phyloP scores from a whole-genome alignment of 2,888 invertebrate genomes.

The Rhaphigaster nebulosa region DNA sequence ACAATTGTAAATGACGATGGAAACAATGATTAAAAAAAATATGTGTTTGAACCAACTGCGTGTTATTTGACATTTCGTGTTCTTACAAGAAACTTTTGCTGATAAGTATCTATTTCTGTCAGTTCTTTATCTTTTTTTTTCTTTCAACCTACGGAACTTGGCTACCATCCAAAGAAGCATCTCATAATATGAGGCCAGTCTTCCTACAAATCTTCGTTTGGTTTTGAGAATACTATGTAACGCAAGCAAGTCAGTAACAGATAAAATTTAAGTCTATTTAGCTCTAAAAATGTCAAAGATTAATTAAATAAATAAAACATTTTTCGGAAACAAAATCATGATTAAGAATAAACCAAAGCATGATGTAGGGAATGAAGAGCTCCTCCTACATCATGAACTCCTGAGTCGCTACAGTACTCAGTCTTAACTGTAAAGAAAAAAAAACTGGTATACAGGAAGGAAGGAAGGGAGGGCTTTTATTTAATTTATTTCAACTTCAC shows the following conservation, averaged over 20 bases:
- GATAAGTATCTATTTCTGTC: conserved; percentile 41
- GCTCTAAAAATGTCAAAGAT: background rate
- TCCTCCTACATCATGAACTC: background rate
- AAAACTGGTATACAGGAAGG: background rate
- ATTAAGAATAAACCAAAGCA: background rate
- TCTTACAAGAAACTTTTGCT: conserved; percentile 19
- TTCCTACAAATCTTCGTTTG: conserved; percentile 16
- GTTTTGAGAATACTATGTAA: background rate
- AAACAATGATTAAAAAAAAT: background rate
- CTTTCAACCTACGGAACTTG: conserved; percentile 18
- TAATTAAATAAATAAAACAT: background rate
- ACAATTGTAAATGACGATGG: background rate
- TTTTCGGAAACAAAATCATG: too few species aligned
- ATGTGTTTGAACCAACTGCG: background rate
- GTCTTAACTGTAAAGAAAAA: background rate
- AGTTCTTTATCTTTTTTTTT: conserved; percentile 39
- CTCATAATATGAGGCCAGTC: conserved; percentile 4
- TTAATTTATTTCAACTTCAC: too few species aligned
- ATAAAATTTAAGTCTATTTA: background rate
- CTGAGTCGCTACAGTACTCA: background rate
- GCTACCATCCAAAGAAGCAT: background rate
- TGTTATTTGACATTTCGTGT: conserved; percentile 38
- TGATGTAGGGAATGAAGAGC: background rate
- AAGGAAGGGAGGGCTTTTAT: too few species aligned
- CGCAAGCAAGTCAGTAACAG: background rate